Conservation (phyloP, 2,113 vertebrate species). For the Bujurquina vittata region DNA sequence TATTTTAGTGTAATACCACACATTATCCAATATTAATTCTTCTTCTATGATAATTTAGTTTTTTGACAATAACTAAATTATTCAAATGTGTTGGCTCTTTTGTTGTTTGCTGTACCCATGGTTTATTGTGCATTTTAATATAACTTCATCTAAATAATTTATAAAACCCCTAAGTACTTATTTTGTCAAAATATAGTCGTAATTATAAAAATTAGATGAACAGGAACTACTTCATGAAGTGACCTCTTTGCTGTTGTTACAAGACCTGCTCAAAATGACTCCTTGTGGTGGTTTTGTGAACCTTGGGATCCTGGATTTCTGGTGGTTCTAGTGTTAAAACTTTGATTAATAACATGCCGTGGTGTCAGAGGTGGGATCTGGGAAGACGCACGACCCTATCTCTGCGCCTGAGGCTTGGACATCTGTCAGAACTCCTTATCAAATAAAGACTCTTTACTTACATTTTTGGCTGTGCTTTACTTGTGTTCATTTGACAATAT, state of each 20-base stretch:
- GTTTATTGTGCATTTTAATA: neutral
- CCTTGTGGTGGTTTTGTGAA: no score
- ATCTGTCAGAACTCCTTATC: neutral
- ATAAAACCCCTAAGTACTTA: no score
- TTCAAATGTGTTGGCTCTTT: neutral
- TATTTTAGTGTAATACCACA: neutral
- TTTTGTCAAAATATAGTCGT: no score
- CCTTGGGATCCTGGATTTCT: no score
- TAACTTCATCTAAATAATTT: neutral
- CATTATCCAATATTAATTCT: neutral
- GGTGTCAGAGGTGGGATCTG: neutral
- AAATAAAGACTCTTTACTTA: no score
- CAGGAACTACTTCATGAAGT: no score
- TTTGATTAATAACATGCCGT: no score
- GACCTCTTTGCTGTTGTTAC: no score
- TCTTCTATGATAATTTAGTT: neutral
- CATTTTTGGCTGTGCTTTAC: neutral
- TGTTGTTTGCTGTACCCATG: neutral
- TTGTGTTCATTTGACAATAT: neutral
- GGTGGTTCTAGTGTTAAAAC: no score
- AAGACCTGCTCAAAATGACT: no score
- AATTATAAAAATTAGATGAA: no score
- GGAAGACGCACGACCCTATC: no score
- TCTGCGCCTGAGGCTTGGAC: neutral
- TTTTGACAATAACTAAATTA: rapidly evolving